Evolutionary conservation across 2,113 vertebrate species (phyloP).

Genomic region (Anser cygnoides): DNA sequence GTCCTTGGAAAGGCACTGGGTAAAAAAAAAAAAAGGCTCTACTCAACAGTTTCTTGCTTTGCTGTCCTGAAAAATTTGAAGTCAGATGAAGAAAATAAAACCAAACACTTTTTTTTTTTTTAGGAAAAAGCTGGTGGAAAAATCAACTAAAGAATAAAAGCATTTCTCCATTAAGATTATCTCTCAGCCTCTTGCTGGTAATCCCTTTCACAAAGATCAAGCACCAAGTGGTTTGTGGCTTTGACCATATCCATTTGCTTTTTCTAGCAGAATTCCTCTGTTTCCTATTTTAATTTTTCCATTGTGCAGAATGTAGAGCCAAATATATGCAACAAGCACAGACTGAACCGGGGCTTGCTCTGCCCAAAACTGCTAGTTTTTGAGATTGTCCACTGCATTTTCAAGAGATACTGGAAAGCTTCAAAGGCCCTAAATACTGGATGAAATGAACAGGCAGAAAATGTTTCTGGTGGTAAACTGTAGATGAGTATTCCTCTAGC

Average conservation of each 20-base stretch:
- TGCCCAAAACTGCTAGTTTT: background rate
- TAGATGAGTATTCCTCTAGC: background rate
- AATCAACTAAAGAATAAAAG: background rate
- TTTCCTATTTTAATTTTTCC: background rate
- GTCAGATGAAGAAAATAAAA: background rate
- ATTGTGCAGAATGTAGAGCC: accelerated
- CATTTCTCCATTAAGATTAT: no score
- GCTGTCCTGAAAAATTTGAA: background rate
- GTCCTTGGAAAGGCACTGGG: background rate
- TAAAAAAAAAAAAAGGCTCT: background rate
- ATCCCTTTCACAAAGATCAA: no score
- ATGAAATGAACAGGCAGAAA: background rate
- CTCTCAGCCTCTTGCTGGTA: no score
- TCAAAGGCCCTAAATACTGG: background rate
- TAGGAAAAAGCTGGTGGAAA: background rate
- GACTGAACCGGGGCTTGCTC: background rate
- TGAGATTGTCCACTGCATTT: background rate
- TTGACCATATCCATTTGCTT: background rate
- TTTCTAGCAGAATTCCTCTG: background rate
- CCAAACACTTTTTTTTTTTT: background rate
- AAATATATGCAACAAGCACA: background rate
- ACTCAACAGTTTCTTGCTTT: background rate
- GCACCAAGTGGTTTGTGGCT: background rate
- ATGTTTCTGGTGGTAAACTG: accelerated
- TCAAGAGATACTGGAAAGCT: background rate